Evolutionary conservation across 2,888 invertebrate species (phyloP), one percentile per base, ranked within the genome.

Genomic region (Eurytoma californica): DNA sequence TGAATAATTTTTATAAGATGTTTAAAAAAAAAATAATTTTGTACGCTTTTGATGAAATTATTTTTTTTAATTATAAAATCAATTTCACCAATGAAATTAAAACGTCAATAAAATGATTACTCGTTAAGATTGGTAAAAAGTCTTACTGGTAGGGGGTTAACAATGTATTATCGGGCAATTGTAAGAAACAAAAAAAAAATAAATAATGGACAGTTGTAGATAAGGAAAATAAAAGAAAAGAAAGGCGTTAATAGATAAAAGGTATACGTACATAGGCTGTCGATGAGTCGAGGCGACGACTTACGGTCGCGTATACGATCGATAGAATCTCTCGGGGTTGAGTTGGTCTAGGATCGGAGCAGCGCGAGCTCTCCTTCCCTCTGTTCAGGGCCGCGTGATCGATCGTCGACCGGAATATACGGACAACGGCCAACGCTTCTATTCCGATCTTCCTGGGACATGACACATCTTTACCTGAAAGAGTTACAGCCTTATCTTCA

Each of bases 391-490:
- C 28, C 49, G 68, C 49, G 77, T 79, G 82, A 80, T 80, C 82
- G 80, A 82, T 82, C 79, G 79, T 51, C 72, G 57, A 49, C 9
- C 55, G 67, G 63, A 65, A 65, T 70, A 65, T 77, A 70, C 61
- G 63, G 63, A 4, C 39, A 63, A 39, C 63, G 18, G 49, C 58
- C 65, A 58, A 72, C 73, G 67, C 76, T 76, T 72, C 80, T 76
- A 76, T 77, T 77, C 66, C 70, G 61, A 70, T 77, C 74, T 72
- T 60, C 24, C 53, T 67, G 39, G 65, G 72, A 75, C 80, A 81
- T 78, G 77, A 78, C 78, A 81, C 80, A 80, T 80, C 78, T 80
- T 80, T 78, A 76, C 78, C 80, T 63, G 77, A 80, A 80, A 80
- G 80, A 77, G 74, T 80, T 77, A 80, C 77, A 77, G 65, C 72